Base-by-base conservation (phyloP, 1,140 invertebrate species). In the Lerema accius region DNA sequence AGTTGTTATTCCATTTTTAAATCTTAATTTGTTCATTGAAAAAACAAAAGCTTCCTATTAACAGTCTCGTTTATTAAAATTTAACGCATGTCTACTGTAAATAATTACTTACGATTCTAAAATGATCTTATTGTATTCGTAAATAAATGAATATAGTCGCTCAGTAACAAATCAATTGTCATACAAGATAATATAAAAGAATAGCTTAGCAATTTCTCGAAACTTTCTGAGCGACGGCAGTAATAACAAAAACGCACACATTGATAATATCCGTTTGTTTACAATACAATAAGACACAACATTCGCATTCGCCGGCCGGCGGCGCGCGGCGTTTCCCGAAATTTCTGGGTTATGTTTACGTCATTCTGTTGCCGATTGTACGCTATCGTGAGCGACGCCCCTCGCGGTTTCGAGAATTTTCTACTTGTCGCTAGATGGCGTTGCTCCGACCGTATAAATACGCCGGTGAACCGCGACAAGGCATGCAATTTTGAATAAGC, bases 371-470 rank as follows among this genome's bases (percentile, higher is more conserved):
- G 9, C 0, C 15, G 32, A 60, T 1, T 60, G 43, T 49, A 61
- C 46, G 39, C 4, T 13, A 9, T 32, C 15, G 15, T 7, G 17
- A 35, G 46, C 48, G 5, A 19, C 35, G 23, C 17, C 19, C 35
- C 45, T 43, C 11, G 46, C 32, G 10, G 43, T 60, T 78, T 83
- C 75, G 43, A 71, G 82, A 82, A 70, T n/a, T 46, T 76, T 80
- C 82, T 78, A 77, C 72, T 77, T 43, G 42, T 13, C 73, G 51
- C 72, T 83, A 84, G 84, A 82, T 83, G 84, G 76, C 84, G 71
- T 43, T 67, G 42, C 26, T 58, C 11, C 23, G 14, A 10, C 16
- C 43, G 62, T 82, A 83, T 84, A 86, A 71, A 82, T 72, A 72
- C 53, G n/a, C 40, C 55, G 56, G 43, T 7, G 4, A 13, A 4